phyloP scores from a whole-genome alignment of 1,140 invertebrate genomes.

The Orchestia grillus region DNA sequence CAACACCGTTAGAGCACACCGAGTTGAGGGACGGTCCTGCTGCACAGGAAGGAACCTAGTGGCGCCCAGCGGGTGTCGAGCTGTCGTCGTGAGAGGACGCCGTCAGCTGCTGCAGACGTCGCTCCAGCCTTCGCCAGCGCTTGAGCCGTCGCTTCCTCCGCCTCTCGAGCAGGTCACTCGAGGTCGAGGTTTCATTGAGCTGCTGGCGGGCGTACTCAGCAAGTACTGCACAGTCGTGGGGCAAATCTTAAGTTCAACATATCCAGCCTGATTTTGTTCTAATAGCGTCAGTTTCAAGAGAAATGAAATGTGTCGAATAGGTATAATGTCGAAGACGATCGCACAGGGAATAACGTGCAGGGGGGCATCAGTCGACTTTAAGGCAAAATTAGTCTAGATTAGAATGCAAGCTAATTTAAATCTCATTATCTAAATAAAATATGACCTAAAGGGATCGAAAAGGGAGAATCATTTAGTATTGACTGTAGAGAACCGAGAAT shows the following conservation, averaged over 20 bases:
- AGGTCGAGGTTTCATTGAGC: neutral
- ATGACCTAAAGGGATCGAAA: too few species aligned
- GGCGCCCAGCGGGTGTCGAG: neutral
- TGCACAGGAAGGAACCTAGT: neutral
- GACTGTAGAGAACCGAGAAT: too few species aligned
- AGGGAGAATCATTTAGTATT: too few species aligned
- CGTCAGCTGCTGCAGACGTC: neutral
- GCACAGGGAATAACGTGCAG: too few species aligned
- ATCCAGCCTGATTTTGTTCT: neutral
- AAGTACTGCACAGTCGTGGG: neutral
- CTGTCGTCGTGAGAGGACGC: neutral
- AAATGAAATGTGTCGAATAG: too few species aligned
- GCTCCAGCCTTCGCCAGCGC: slow-evolving; percentile 24
- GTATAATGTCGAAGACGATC: too few species aligned
- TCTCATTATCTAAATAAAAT: too few species aligned
- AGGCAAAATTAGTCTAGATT: too few species aligned
- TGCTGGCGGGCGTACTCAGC: slow-evolving; percentile 1
- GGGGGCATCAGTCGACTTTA: too few species aligned
- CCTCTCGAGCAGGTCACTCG: slow-evolving; percentile 56
- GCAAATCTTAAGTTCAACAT: neutral
- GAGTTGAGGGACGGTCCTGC: neutral
- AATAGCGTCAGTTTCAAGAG: too few species aligned
- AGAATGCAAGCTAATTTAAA: too few species aligned
- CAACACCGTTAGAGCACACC: too few species aligned
- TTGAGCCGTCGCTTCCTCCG: slow-evolving; percentile 29